phyloP scores from a whole-genome alignment of 2,888 invertebrate species.

The Aquatica leii region DNA sequence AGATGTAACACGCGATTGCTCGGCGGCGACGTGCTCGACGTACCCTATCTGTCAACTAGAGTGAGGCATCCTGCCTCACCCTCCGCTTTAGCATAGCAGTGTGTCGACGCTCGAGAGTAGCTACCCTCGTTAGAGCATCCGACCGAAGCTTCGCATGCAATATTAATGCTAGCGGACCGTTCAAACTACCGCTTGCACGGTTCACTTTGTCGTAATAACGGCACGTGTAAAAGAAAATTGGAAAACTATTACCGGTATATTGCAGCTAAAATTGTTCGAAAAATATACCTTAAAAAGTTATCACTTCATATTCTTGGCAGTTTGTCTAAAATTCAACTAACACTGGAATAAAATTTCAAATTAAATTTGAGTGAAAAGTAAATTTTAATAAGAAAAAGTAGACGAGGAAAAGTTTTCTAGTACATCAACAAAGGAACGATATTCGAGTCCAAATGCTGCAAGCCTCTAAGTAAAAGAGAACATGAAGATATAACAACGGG shows the following conservation, averaged over 20 bases:
- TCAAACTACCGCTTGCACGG: conserved; percentile 32
- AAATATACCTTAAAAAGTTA: neutral
- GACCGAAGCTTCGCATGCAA: conserved; percentile 58
- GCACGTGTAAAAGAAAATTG: conserved; percentile 34
- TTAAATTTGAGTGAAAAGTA: neutral
- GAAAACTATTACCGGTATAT: conserved; percentile 34
- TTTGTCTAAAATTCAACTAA: too few species aligned
- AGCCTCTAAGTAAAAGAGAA: conserved; percentile 25
- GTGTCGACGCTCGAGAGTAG: conserved; percentile 49
- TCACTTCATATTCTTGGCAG: neutral
- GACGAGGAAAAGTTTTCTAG: neutral
- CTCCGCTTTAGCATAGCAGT: conserved; percentile 36
- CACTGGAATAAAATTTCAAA: neutral
- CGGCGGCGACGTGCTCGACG: conserved; percentile 43
- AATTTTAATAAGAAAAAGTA: neutral
- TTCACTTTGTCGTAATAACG: conserved; percentile 35
- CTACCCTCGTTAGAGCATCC: conserved; percentile 58
- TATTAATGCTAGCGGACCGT: conserved; percentile 54
- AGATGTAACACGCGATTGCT: conserved; percentile 46
- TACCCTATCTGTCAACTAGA: conserved; percentile 52
- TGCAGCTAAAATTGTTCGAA: conserved; percentile 14
- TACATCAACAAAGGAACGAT: conserved; percentile 24
- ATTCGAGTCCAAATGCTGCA: conserved; percentile 17
- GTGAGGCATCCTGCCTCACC: conserved; percentile 37
- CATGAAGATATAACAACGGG: conserved; percentile 31